These are phyloP conservation scores for Pomacea canaliculata DNA, from an alignment of 2,888 invertebrate species.

Conservation along the genomic window DNA sequence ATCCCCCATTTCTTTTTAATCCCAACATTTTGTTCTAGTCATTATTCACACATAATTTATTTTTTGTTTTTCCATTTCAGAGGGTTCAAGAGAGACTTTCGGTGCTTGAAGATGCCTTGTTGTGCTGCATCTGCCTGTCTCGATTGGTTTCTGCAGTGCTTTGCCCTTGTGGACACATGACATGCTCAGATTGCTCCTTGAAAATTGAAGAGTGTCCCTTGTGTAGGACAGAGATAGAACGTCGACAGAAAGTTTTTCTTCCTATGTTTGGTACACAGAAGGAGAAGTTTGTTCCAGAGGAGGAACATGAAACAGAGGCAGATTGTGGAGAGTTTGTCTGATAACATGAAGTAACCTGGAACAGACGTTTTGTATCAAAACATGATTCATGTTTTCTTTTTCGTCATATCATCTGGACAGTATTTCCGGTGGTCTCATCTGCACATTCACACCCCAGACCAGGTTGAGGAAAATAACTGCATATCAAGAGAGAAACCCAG, in stretches of 20 bases:
- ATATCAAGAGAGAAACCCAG: no score
- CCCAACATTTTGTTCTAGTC: no score
- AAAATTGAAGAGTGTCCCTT: constrained; percentile 82
- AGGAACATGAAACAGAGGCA: not conserved
- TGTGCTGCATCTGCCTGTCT: constrained; percentile 91
- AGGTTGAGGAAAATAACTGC: no score
- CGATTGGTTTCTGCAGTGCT: constrained; percentile 84
- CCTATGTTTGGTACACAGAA: constrained; percentile 37
- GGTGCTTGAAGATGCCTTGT: constrained; percentile 67
- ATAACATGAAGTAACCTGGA: constrained; percentile 2
- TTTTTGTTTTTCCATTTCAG: constrained; percentile 35
- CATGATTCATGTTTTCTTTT: no score
- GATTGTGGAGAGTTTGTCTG: not conserved
- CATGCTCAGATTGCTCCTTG: constrained; percentile 85
- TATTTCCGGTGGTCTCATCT: no score
- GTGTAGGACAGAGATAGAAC: constrained; percentile 80
- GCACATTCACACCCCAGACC: no score
- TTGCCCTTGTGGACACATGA: constrained; percentile 89
- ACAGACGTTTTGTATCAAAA: not conserved
- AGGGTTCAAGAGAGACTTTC: constrained; percentile 50
- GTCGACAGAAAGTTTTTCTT: constrained; percentile 78
- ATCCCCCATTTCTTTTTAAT: no score
- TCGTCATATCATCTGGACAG: no score
- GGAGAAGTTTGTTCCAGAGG: not conserved
- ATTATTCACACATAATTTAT: no score